Base-by-base conservation (phyloP, 1,140 invertebrate species). In the Euglossa dilemma region DNA sequence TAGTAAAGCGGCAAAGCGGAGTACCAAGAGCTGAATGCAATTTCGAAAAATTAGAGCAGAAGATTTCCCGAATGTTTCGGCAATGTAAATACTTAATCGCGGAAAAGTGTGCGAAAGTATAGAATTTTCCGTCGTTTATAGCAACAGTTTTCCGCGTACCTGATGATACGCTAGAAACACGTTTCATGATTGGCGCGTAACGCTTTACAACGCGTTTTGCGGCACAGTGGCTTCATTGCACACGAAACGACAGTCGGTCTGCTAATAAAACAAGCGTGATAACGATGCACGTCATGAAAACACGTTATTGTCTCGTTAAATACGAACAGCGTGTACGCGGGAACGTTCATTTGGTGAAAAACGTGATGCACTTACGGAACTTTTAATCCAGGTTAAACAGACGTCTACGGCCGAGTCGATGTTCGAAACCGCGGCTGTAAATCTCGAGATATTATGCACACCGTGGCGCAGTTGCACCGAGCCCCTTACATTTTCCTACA, bases 271-370 rank as follows among this genome's bases (percentile, higher is more conserved):
- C 75, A 77, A 66, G 16, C 47, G 61, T 7, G 61, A 66, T 67
- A 77, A 66, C 50, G 47, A 77, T 12, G 50, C 12, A 25, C 23
- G 59, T 76, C 45, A 20, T 52, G 45, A 36, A 73, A 36, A 76
- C 57, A 16, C n/a, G 28, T 66, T 77, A 66, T 66, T 66, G 61
- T 66, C 61, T 77, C 47, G 5, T 77, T 50, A 64, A 76, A 63
- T 23, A 18, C 4, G 23, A 57, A 47, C 56, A 43, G 1, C 0
- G n/a, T 45, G n/a, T 45, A 74, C 25, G 7, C 23, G 54, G 6
- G 23, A 1, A 74, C 52, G 23, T 25, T 36, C 43, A 59, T 74
- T 74, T 59, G 43, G 0, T 5, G 43, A 74, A 54, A 61, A 45
- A 73, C 54, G 36, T 1, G 36, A 45, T 18, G 28, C 52, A 57